Percentiles rank a stretch among this genome's conserved stretches.
phyloP scores from a whole-genome alignment of 2,797 vertebrate species.

The Pseudotriccus pelzelni region DNA sequence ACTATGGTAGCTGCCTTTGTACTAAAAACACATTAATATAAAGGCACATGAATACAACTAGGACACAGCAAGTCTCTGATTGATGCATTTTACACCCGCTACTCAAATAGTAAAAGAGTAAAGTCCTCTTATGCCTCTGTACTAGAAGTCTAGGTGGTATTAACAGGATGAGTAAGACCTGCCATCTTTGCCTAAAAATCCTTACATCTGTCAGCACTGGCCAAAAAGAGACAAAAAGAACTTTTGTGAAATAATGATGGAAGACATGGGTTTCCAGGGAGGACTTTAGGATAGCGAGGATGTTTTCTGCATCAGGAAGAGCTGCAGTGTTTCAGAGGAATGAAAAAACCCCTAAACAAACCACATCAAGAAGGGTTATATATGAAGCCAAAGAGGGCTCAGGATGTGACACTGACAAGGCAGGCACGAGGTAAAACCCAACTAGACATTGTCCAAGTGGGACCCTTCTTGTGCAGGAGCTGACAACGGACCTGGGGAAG shows the following conservation, averaged over 20 bases:
- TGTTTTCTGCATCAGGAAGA: neutral
- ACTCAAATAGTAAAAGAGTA: neutral
- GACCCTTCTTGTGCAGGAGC: neutral
- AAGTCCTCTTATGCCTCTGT: neutral
- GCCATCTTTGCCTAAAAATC: neutral
- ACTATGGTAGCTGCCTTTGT: neutral
- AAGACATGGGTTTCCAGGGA: neutral
- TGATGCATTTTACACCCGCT: neutral
- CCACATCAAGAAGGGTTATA: neutral
- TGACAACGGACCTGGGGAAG: neutral
- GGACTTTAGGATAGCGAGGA: neutral
- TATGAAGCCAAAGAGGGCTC: neutral
- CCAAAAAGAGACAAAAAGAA: neutral
- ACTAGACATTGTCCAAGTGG: neutral
- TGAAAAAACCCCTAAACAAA: neutral
- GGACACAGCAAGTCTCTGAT: neutral
- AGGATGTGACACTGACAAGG: neutral
- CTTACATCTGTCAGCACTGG: neutral
- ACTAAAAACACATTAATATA: neutral
- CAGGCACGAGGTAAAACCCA: neutral
- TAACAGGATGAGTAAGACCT: neutral
- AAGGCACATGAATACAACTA: neutral
- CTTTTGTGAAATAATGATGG: neutral
- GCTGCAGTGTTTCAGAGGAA: neutral
- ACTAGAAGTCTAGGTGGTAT: neutral